Conservation (phyloP, 1,140 invertebrate species). For the Cylas formicarius region DNA sequence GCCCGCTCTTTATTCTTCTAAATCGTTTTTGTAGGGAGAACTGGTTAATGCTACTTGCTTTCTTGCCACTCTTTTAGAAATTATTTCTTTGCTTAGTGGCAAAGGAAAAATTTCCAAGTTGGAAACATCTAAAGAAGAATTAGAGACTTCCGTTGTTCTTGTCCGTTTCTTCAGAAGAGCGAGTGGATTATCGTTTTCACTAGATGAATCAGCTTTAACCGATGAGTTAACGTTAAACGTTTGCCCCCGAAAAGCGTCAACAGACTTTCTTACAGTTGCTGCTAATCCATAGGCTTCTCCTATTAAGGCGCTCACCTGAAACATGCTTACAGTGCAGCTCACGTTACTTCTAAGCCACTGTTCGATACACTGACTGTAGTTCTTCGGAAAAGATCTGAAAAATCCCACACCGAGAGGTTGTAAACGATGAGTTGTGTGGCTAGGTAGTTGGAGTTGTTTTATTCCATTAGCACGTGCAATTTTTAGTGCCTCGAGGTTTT, state of each 20-base stretch:
- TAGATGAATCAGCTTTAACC: too few relatives aligned
- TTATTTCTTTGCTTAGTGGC: too few relatives aligned
- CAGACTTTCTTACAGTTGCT: slow-evolving; percentile 29
- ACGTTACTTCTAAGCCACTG: slow-evolving; percentile 26
- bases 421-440: slow-evolving; percentile 24
- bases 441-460: slow-evolving; percentile 19
- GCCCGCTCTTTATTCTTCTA: too few relatives aligned
- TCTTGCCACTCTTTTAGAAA: too few relatives aligned
- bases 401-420: slow-evolving; percentile 41
- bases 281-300: slow-evolving; percentile 31
- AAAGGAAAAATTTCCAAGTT: too few relatives aligned
- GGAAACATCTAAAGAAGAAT: too few relatives aligned
- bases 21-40: too few relatives aligned
- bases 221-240: too few relatives aligned
- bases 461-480: slow-evolving; percentile 19
- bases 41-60: too few relatives aligned
- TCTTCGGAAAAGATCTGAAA: slow-evolving; percentile 35
- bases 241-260: slow-evolving; percentile 34
- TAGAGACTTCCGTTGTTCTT: too few relatives aligned
- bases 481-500: slow-evolving; percentile 23
- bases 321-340: slow-evolving; percentile 27
- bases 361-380: slow-evolving; percentile 20
- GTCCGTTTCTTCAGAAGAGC: too few relatives aligned
- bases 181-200: too few relatives aligned
- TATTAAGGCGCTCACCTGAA: slow-evolving; percentile 33